A percentile compares a stretch with the other conserved stretches of the same genome.
Conservation (phyloP, 2,797 vertebrate species). For the Pogonophryne albipinna region DNA sequence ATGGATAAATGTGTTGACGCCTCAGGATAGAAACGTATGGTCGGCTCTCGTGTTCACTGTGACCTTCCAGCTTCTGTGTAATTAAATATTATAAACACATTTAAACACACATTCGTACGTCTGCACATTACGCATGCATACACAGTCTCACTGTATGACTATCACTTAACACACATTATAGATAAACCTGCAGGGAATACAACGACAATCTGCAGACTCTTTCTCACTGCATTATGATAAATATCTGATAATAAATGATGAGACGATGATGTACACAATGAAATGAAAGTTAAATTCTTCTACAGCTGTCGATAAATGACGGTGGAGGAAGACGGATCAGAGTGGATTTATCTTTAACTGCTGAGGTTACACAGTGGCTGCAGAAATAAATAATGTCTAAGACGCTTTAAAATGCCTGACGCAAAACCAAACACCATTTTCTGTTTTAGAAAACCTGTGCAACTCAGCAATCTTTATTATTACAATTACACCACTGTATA, state of each 20-base stretch:
- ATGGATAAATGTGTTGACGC: conserved; percentile 35
- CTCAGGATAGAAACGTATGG: conserved; percentile 14
- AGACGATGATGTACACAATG: neutral
- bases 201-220: neutral
- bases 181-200: conserved; percentile 6
- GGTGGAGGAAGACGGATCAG: conserved; percentile 11
- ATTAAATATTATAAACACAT: conserved; percentile 45
- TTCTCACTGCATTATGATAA: neutral
- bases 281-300: conserved; percentile 29
- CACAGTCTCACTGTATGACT: neutral
- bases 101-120: conserved; percentile 15
- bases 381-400: neutral
- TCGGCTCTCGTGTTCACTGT: conserved; percentile 16
- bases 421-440: too few relatives aligned
- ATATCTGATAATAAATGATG: conserved; percentile 5
- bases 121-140: conserved; percentile 4
- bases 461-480: too few relatives aligned
- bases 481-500: too few relatives aligned
- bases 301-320: neutral
- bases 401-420: neutral
- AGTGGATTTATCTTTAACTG: conserved; percentile 11
- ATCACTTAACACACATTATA: conserved; percentile 19
- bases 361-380: neutral
- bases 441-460: too few relatives aligned
- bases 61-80: conserved; percentile 39